These are phyloP conservation scores for Garra rufa DNA, from an alignment of 2,113 vertebrate species.

Conservation along the genomic window DNA sequence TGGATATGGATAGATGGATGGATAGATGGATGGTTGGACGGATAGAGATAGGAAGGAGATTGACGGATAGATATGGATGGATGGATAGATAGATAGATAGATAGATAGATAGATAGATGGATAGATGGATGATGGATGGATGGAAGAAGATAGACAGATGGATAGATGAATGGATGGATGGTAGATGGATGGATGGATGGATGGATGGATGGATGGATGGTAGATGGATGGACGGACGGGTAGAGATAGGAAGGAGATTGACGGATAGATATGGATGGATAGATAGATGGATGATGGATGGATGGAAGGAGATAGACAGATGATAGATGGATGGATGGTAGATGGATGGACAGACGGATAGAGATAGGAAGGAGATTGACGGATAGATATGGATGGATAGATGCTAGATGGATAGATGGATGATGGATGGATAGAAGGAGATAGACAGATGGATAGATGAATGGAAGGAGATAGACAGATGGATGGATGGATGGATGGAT, in stretches of 20 bases:
- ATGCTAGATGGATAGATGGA: not conserved
- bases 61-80: not conserved
- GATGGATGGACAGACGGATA: not conserved
- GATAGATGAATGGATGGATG: not conserved
- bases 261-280: not conserved
- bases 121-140: not conserved
- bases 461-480: not conserved
- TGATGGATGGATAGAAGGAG: not conserved
- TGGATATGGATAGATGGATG: not conserved
- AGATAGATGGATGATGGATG: not conserved
- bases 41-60: not conserved
- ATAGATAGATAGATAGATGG: not conserved
- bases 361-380: no score
- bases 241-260: no score
- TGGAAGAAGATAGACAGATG: not conserved
- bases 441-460: fast-evolving
- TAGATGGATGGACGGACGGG: not conserved
- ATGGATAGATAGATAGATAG: not conserved
- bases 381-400: not conserved
- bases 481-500: no score
- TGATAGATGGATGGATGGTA: not conserved
- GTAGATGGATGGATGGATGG: not conserved
- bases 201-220: not conserved
- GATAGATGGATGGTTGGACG: not conserved
- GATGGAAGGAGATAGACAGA: not conserved